Evolutionary conservation across 2,113 vertebrate genomes (phyloP).

Genomic region (Rhabdomys dilectus): DNA sequence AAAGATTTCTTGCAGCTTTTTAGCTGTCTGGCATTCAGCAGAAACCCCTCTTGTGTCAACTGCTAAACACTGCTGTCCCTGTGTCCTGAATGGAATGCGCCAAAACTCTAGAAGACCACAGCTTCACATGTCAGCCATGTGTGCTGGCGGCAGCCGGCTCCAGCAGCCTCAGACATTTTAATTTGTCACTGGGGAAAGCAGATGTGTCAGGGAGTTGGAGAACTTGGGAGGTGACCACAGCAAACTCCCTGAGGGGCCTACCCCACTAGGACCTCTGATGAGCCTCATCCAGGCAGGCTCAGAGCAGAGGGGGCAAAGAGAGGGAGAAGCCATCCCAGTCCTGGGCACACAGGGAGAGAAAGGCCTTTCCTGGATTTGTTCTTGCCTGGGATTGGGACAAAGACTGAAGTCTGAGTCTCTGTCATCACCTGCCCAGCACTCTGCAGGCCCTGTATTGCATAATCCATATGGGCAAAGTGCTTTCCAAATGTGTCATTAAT

Average conservation of each 20-base stretch:
- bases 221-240: slow-evolving; percentile 71
- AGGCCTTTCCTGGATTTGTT: not conserved
- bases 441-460: not conserved
- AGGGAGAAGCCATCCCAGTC: not conserved
- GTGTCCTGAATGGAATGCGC: slow-evolving; percentile 70
- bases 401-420: not conserved
- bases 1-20: slow-evolving; percentile 77
- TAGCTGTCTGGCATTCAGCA: slow-evolving; percentile 76
- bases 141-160: slow-evolving; percentile 75
- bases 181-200: slow-evolving; percentile 82
- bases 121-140: slow-evolving; percentile 76
- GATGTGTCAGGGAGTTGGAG: slow-evolving; percentile 79
- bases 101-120: slow-evolving; percentile 69
- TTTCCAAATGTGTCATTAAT: not conserved
- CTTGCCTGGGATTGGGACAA: not conserved
- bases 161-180: slow-evolving; percentile 71
- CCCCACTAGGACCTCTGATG: slow-evolving; percentile 29
- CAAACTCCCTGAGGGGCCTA: slow-evolving; percentile 59
- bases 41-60: slow-evolving; percentile 78
- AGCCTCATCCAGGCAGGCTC: not conserved
- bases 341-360: not conserved
- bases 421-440: not conserved
- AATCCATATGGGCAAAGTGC: not conserved
- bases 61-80: slow-evolving; percentile 77
- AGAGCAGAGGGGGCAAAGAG: not conserved